Base-by-base conservation (phyloP, 2,113 vertebrate species). In the Hypomesus transpacificus region DNA sequence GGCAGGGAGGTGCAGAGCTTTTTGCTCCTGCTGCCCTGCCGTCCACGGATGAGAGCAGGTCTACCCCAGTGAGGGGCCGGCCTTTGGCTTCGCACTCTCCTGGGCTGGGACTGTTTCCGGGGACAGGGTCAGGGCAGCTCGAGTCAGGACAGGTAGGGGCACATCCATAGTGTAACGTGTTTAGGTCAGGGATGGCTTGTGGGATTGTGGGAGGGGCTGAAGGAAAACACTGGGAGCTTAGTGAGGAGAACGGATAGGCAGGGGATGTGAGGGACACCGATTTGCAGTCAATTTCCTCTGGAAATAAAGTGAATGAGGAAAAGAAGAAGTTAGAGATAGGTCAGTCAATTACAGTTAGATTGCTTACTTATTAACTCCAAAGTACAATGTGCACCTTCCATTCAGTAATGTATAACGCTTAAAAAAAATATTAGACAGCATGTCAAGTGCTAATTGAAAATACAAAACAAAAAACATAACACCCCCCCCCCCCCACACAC, bases 21-120 rank as follows among this genome's bases (percentile, higher is more conserved):
- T 84, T 85, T 14, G 90, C 85, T 17, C 89, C 74, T 26, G 39
- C 5, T 46, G 5, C 11, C 54, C 92, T 60, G 3, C 82, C 85
- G 74, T 95, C 95, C 71, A 98, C 95, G 28, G 92, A 94, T 34
- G 95, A 97, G 71, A 98, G 86, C 4, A 99, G 95, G 90, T 98
- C 96, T 26, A 95, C 94, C 8, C 90, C 94, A 3, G 93, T 92
- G 58, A 98, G 82, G 2, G 90, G 92, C 78, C 89, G 94, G 73
- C 75, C 85, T 75, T 68, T 87, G 51, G 72, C 75, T 76, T 95
- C 92, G 26, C 61, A 75, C 66, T 84, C 82, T 4, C 74, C 87
- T 1, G 79, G 18, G 65, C 75, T 69, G 66, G 20, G 69, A 18
- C 50, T 73, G 3, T 78, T 77, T 64, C 57, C 31, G 56, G 67